Evolutionary conservation across 2,113 vertebrate genomes (phyloP).

Genomic region (Hystrix brachyura): DNA sequence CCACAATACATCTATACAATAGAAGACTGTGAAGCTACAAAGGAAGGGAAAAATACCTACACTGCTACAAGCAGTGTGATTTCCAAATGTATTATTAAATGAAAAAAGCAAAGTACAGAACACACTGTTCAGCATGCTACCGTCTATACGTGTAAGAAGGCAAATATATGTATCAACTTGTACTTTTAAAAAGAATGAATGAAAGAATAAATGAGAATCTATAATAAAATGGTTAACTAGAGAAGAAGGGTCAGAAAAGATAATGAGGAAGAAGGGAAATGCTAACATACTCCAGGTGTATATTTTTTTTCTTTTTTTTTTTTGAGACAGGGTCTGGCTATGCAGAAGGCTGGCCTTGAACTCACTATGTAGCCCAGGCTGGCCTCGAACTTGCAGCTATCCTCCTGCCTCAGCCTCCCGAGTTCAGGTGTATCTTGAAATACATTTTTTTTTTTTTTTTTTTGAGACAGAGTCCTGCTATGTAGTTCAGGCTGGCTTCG

Average conservation of each 20-base stretch:
- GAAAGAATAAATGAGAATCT: not conserved
- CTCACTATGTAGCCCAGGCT: no score
- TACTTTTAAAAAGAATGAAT: constrained; percentile 12
- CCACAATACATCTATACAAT: not conserved
- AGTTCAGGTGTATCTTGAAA: not conserved
- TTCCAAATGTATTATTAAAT: not conserved
- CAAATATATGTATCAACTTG: not conserved
- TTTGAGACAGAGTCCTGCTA: no score
- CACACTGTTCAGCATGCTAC: not conserved
- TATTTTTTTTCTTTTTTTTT: not conserved
- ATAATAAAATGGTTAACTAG: constrained; percentile 29
- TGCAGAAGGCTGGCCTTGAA: no score
- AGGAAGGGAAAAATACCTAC: not conserved
- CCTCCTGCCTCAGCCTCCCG: no score
- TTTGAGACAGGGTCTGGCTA: no score
- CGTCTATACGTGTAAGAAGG: not conserved
- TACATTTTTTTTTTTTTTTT: not conserved
- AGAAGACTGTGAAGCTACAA: not conserved
- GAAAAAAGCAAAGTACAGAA: not conserved
- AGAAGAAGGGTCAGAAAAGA: constrained; percentile 10
- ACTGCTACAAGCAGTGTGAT: not conserved
- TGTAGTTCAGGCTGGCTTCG: no score
- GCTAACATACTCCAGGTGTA: constrained; percentile 32
- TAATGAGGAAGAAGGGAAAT: not conserved
- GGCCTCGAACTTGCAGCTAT: no score